These are phyloP conservation scores for Eulemur albifrons DNA, from an alignment of 2,797 vertebrate species.

Conservation along the genomic window DNA sequence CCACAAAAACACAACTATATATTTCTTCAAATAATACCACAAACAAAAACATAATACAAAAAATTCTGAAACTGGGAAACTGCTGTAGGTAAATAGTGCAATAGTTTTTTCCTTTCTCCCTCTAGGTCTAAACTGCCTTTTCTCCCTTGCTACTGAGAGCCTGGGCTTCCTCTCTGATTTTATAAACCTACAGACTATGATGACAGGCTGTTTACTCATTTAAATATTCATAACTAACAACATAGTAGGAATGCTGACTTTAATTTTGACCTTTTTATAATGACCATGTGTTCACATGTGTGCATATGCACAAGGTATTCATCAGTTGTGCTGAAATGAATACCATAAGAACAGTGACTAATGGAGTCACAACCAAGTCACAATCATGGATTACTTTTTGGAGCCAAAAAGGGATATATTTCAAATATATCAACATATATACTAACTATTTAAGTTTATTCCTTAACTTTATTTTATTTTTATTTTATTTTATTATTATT, in stretches of 20 bases:
- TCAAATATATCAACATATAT: neutral
- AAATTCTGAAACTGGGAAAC: neutral
- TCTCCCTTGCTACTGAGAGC: neutral
- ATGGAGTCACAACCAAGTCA: neutral
- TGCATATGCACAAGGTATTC: neutral
- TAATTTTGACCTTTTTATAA: neutral
- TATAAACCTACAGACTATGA: neutral
- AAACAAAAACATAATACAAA: neutral
- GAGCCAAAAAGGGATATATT: neutral
- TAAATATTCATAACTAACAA: neutral
- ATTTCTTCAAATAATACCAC: conserved; percentile 12
- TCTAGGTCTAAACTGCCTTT: neutral
- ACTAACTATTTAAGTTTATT: neutral
- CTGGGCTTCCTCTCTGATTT: neutral
- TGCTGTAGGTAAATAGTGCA: neutral
- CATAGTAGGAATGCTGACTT: neutral
- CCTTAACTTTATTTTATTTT: neutral
- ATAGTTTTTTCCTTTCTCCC: neutral
- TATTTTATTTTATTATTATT: neutral
- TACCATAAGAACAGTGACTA: neutral
- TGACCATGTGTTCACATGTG: neutral
- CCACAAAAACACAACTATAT: neutral
- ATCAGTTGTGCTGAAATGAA: neutral
- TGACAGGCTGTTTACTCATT: neutral
- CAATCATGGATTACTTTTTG: neutral